A percentile compares a stretch with the other conserved stretches of the same genome.
These are phyloP conservation scores for Aldabrachelys gigantea DNA, from an alignment of 2,113 vertebrate species.

Conservation along the genomic window DNA sequence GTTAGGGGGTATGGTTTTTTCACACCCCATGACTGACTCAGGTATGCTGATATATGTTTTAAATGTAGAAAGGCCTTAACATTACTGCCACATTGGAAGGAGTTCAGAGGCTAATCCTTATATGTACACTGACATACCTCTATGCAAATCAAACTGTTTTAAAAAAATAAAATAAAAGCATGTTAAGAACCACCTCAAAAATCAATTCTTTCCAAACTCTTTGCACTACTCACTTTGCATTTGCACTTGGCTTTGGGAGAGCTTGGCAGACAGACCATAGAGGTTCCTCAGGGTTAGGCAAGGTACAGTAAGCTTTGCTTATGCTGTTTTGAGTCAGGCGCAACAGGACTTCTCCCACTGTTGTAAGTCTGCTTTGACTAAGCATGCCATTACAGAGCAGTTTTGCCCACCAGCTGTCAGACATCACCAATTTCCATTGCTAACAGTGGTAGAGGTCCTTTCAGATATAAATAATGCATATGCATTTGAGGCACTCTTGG, in stretches of 20 bases:
- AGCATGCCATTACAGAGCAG: not conserved
- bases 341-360: not conserved
- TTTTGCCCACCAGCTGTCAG: fast-evolving
- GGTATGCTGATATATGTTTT: no score
- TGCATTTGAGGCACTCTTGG: fast-evolving
- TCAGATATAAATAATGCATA: fast-evolving
- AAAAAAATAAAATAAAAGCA: no score
- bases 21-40: no score
- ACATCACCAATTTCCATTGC: not conserved
- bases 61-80: not conserved
- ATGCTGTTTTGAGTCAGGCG: not conserved
- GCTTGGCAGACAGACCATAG: not conserved
- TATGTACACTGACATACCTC: fast-evolving
- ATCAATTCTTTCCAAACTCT: not conserved
- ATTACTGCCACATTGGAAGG: not conserved
- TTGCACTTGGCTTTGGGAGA: fast-evolving
- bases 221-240: not conserved
- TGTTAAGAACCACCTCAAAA: not conserved
- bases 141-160: not conserved
- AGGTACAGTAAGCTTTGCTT: fast-evolving
- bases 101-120: not conserved
- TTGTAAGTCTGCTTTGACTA: not conserved
- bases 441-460: not conserved
- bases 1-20: no score
- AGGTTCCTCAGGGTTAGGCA: not conserved